These are phyloP conservation scores for Colostygia pectinataria DNA, from an alignment of 2,888 invertebrate genomes.

Conservation along the genomic window DNA sequence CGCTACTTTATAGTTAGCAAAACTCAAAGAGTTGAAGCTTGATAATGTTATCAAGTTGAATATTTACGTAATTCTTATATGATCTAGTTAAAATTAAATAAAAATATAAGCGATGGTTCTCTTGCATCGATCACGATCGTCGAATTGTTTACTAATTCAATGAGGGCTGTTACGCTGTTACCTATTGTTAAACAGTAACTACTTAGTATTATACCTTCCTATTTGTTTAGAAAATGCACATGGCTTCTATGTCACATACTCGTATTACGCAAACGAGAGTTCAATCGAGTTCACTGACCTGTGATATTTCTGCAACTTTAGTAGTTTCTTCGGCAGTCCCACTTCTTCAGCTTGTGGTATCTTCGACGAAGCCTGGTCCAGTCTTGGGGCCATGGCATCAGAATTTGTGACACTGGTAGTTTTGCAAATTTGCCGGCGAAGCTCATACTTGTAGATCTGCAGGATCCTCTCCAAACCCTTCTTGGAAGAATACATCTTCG, in stretches of 20 bases:
- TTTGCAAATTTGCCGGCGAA: conserved; percentile 82
- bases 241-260: conserved; percentile 24
- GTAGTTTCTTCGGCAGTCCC: conserved; percentile 69
- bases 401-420: conserved; percentile 84
- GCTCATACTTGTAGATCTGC: conserved; percentile 70
- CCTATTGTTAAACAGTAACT: conserved; percentile 23
- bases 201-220: no score
- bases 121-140: neutral
- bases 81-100: neutral
- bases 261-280: conserved; percentile 59
- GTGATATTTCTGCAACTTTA: conserved; percentile 82
- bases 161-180: neutral
- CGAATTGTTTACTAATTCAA: conserved; percentile 3
- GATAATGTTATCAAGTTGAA: no score
- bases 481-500: conserved; percentile 69
- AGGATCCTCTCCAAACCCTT: conserved; percentile 67
- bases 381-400: conserved; percentile 80
- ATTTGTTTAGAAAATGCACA: conserved; percentile 15
- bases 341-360: conserved; percentile 63
- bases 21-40: no score
- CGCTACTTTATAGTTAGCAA: neutral
- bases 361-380: conserved; percentile 64
- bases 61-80: no score
- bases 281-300: conserved; percentile 78
- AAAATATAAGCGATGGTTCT: neutral